phyloP scores from a whole-genome alignment of 2,113 vertebrate species.

The Eolophus roseicapilla region DNA sequence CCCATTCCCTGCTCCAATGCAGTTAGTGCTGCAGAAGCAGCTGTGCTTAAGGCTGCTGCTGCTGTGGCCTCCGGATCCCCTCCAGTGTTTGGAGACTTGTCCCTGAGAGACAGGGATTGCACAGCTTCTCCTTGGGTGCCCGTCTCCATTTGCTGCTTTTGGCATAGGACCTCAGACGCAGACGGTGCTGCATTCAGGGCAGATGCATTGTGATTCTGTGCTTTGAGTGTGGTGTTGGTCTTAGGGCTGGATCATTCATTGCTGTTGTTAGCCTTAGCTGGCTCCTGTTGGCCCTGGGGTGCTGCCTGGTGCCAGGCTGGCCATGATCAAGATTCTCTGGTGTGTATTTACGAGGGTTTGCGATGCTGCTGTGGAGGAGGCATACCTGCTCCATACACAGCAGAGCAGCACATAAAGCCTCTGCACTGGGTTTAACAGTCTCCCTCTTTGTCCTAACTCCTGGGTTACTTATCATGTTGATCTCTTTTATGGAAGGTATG shows the following conservation, averaged over 20 bases:
- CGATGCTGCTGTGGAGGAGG: neutral
- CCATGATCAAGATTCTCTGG: neutral
- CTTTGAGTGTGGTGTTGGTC: neutral
- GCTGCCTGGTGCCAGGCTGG: neutral
- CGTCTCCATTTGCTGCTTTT: neutral
- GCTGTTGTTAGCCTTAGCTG: neutral
- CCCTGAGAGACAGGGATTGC: neutral
- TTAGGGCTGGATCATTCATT: neutral
- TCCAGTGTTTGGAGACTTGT: neutral
- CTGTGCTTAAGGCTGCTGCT: neutral
- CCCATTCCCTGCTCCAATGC: neutral
- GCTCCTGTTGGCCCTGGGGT: neutral
- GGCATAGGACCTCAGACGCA: neutral
- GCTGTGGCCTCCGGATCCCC: neutral
- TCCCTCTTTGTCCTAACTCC: neutral
- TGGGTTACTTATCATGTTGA: neutral
- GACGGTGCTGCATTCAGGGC: rapidly evolving
- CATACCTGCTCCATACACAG: neutral
- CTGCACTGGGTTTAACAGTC: neutral
- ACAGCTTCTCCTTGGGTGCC: neutral
- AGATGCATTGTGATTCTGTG: neutral
- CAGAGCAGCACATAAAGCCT: neutral
- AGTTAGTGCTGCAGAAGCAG: neutral
- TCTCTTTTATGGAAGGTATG: neutral
- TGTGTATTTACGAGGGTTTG: neutral